Base-by-base conservation (phyloP, 2,113 vertebrate genomes). In the Salminus brasiliensis region DNA sequence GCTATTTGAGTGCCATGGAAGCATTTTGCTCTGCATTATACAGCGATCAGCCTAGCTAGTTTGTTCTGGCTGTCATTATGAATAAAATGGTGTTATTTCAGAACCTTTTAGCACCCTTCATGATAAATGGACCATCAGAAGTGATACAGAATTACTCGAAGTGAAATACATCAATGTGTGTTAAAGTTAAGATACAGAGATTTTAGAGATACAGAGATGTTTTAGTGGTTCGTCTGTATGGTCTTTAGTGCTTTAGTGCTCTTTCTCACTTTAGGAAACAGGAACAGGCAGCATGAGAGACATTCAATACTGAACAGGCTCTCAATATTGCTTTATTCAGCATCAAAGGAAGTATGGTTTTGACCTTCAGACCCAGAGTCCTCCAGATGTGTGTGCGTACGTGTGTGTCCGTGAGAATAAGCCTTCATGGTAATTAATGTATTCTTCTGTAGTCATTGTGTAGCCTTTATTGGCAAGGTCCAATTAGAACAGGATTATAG, bases 361-460 rank as follows among this genome's bases (percentile, higher is more conserved):
- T 86, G 86, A 87, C 87, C 88, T 89, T 90, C 88, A 89, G 83
- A 63, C 60, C 29, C 29, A 63, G 30, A 30, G 32, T 34, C 60
- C 27, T 30, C 55, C 29, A 25, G 29, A 45, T 49, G 47, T 49
- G 47, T 49, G 47, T 55, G 52, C 36, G 30, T 36, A 36, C 36
- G 15, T 39, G 71, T 39, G 70, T 53, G 29, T 72, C 47, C 18
- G 13, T 39, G 53, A 60, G 72, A 36, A 57, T 49, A 23, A 18
- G 23, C 18, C 45, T 72, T 52, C 29, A 39, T 59, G 6, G 15
- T 53, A 72, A 72, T 72, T 72, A 72, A 72, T 52, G 47, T n/a
- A 32, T 49, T 53, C 49, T 29, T 72, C 47, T 67, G 65, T 67
- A 39, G 65, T 67, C 41, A 9, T 67, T 36, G 34, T 11, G 32